These are phyloP conservation scores for Volucella zonaria DNA, from an alignment of 2,888 invertebrate species.

Conservation along the genomic window DNA sequence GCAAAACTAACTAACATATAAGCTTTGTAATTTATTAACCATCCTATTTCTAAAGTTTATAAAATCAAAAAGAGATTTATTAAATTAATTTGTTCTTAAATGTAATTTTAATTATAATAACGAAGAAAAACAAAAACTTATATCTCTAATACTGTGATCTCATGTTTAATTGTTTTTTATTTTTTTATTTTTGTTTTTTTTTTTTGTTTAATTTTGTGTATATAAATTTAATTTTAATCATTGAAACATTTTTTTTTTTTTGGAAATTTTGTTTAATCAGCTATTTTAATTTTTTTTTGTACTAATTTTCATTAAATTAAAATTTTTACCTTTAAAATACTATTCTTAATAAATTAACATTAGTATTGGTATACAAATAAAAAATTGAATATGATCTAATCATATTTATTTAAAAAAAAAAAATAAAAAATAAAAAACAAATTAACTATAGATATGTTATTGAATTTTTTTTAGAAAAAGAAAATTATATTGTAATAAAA, in stretches of 20 bases:
- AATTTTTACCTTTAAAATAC: conserved; percentile 41
- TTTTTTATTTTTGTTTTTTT: conserved; percentile 51
- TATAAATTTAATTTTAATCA: conserved; percentile 69
- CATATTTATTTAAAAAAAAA: conserved; percentile 54
- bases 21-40: conserved; percentile 74
- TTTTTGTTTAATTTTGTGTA: conserved; percentile 60
- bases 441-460: conserved; percentile 43
- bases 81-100: conserved; percentile 75
- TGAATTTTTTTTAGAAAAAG: conserved; percentile 37
- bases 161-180: conserved; percentile 80
- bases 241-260: conserved; percentile 44
- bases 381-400: conserved; percentile 66
- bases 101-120: conserved; percentile 53
- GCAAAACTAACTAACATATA: conserved; percentile 70
- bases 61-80: conserved; percentile 62
- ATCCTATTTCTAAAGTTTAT: conserved; percentile 47
- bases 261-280: conserved; percentile 69
- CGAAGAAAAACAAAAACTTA: conserved; percentile 77
- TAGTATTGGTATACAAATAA: conserved; percentile 75
- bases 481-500: background rate
- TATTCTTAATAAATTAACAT: conserved; percentile 78
- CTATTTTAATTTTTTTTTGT: conserved; percentile 72
- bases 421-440: conserved; percentile 16
- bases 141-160: conserved; percentile 83
- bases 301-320: conserved; percentile 77